A percentile compares a stretch with the other conserved stretches of the same genome.
Evolutionary conservation across 2,797 vertebrate genomes (phyloP).

Genomic region (Enteromius unitaeniatus): DNA sequence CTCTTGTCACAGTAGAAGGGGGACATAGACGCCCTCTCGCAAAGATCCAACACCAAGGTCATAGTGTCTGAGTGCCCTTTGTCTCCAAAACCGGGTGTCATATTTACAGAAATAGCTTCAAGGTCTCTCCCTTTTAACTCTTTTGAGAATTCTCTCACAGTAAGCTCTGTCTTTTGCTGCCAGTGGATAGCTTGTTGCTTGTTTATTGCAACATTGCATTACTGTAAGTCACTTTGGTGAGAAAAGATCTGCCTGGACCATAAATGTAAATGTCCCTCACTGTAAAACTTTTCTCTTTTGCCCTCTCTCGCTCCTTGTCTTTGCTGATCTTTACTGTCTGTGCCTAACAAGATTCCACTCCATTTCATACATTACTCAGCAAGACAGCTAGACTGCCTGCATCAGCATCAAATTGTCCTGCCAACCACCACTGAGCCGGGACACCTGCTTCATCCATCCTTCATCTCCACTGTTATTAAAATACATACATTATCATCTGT

Average conservation of each 20-base stretch:
- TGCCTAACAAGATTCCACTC: slow-evolving; percentile 27
- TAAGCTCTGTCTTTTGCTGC: not conserved
- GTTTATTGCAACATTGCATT: not conserved
- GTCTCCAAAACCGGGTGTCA: slow-evolving; percentile 18
- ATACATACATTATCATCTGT: not conserved
- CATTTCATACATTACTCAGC: slow-evolving; percentile 54
- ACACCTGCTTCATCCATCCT: slow-evolving; percentile 47
- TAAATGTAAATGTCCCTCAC: slow-evolving; percentile 4
- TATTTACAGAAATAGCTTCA: slow-evolving; percentile 19
- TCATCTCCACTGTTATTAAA: slow-evolving; percentile 14
- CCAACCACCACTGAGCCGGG: slow-evolving; percentile 43
- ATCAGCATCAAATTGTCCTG: slow-evolving; percentile 54
- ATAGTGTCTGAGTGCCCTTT: not conserved
- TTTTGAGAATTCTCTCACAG: slow-evolving; percentile 8
- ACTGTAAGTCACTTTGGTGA: not conserved
- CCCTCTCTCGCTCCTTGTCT: slow-evolving; percentile 10
- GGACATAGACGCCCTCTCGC: not conserved
- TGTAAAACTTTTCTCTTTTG: not conserved
- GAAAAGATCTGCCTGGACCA: not conserved
- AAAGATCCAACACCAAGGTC: slow-evolving; percentile 12
- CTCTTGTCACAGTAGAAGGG: slow-evolving; percentile 7
- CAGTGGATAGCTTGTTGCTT: not conserved
- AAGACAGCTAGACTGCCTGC: slow-evolving; percentile 40
- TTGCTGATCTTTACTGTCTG: slow-evolving; percentile 11
- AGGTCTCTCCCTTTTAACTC: not conserved